These are phyloP conservation scores for Tachina fera DNA, from an alignment of 2,888 invertebrate genomes.

Conservation along the genomic window DNA sequence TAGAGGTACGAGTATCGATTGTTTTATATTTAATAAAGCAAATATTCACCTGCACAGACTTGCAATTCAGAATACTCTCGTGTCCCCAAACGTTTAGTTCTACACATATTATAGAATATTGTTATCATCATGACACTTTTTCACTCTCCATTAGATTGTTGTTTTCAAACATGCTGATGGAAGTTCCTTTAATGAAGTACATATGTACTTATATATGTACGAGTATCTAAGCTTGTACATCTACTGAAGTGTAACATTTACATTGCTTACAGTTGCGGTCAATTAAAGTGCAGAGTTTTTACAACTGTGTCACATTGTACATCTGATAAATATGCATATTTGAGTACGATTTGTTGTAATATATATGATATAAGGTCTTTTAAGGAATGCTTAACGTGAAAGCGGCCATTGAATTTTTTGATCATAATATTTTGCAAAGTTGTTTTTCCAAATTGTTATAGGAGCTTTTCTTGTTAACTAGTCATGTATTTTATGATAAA, in stretches of 20 bases:
- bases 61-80: not conserved
- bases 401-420: too few species aligned
- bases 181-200: not conserved
- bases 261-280: not conserved
- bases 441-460: too few species aligned
- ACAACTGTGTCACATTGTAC: not conserved
- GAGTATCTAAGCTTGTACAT: too few species aligned
- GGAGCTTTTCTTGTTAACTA: too few species aligned
- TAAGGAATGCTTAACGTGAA: too few species aligned
- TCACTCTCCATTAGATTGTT: constrained; percentile 40
- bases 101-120: constrained; percentile 12
- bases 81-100: not conserved
- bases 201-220: not conserved
- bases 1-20: not conserved
- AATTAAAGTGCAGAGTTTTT: not conserved
- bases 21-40: not conserved
- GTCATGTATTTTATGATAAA: too few species aligned
- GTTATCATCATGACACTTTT: constrained; percentile 49
- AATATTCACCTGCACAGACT: not conserved
- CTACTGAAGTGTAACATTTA: too few species aligned
- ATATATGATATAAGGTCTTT: too few species aligned
- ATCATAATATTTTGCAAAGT: too few species aligned
- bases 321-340: too few species aligned
- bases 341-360: too few species aligned
- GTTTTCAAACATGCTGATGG: not conserved